Conservation (phyloP, 2,113 vertebrate genomes). For the Heterotis niloticus region DNA sequence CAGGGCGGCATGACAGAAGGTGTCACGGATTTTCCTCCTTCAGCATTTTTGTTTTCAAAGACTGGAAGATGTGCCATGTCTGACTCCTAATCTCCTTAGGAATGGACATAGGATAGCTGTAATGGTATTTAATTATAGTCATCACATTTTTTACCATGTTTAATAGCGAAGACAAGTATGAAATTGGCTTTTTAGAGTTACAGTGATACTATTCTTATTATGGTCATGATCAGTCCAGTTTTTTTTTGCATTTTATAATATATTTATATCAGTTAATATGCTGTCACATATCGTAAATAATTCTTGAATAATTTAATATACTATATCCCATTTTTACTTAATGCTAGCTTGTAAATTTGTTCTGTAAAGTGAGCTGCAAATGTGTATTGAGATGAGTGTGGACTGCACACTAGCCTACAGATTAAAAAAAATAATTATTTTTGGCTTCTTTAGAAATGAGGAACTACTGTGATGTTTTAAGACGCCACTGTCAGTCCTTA, state of each 20-base stretch:
- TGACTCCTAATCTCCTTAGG: not conserved
- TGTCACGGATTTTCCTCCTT: conserved; percentile 6
- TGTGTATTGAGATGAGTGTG: not conserved
- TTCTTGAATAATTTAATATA: not conserved
- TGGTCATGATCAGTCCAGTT: too few species aligned
- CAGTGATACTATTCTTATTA: too few species aligned
- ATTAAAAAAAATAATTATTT: not conserved
- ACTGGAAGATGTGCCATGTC: not conserved
- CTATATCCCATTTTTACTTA: not conserved
- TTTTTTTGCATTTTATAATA: too few species aligned
- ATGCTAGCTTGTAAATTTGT: not conserved
- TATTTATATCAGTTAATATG: too few species aligned
- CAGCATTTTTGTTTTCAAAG: conserved; percentile 1
- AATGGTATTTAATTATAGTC: too few species aligned
- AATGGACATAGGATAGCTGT: not conserved
- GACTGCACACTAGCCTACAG: not conserved
- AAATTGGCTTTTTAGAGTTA: too few species aligned
- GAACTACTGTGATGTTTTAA: not conserved
- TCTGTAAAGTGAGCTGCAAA: not conserved
- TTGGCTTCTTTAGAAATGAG: not conserved
- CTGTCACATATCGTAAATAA: not conserved
- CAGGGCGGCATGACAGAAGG: not conserved
- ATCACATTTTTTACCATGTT: not conserved
- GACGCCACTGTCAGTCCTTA: not conserved
- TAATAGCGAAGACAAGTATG: too few species aligned